phyloP scores from a whole-genome alignment of 2,113 vertebrate genomes.

The Capricornis sumatraensis region DNA sequence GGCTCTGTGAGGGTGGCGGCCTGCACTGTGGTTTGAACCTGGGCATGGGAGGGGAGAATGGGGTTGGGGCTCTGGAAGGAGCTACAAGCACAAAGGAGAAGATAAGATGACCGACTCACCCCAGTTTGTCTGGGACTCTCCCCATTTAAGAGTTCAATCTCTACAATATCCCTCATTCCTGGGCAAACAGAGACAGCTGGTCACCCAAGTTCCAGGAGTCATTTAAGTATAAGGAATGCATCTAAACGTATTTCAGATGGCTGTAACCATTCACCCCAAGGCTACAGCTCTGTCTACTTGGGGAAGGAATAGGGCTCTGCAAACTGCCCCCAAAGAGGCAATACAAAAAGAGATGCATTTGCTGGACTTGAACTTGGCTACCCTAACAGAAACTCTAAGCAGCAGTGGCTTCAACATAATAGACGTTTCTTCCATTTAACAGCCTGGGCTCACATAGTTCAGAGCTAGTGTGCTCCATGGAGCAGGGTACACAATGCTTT shows the following conservation, averaged over 20 bases:
- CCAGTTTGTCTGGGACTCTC: neutral
- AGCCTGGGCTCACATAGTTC: neutral
- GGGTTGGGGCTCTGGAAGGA: neutral
- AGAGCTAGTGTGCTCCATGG: rapidly evolving
- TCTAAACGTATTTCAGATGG: neutral
- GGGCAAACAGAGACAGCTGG: neutral
- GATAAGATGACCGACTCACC: neutral
- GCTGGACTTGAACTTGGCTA: neutral
- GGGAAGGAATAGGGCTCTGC: neutral
- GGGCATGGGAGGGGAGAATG: neutral
- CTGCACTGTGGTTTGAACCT: neutral
- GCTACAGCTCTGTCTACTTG: neutral
- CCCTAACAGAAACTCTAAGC: neutral
- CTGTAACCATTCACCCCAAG: neutral
- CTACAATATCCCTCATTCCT: neutral
- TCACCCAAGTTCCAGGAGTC: neutral
- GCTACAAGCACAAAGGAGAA: neutral
- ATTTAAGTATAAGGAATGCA: neutral
- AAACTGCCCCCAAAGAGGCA: neutral
- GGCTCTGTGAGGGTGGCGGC: neutral
- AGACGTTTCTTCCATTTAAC: neutral
- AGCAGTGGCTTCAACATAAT: neutral
- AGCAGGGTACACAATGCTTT: neutral
- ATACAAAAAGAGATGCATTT: neutral
- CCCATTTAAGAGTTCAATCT: neutral